phyloP scores from a whole-genome alignment of 2,797 vertebrate genomes.

The Morus bassanus region DNA sequence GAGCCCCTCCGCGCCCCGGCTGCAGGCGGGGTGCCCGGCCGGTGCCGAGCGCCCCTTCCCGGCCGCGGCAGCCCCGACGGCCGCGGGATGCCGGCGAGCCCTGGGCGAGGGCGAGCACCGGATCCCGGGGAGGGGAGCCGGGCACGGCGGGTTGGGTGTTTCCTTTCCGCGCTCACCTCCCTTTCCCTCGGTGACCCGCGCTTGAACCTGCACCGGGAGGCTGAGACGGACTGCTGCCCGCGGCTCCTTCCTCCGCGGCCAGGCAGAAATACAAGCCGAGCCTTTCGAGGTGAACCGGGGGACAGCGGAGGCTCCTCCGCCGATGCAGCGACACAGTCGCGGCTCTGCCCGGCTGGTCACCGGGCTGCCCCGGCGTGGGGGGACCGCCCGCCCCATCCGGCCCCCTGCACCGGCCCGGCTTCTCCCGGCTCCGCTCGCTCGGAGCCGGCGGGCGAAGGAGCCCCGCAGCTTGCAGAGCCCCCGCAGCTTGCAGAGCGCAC shows the following conservation, averaged over 20 bases:
- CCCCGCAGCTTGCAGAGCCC: not conserved
- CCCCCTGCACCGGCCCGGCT: not conserved
- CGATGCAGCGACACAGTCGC: not conserved
- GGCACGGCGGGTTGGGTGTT: constrained; percentile 59
- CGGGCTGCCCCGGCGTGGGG: not conserved
- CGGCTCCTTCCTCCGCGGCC: constrained; percentile 35
- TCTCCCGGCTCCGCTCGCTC: not conserved
- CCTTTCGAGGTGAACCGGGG: constrained; percentile 51
- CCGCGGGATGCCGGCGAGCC: not conserved
- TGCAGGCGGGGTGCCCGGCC: not conserved
- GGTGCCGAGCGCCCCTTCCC: not conserved
- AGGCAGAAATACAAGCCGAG: constrained; percentile 58
- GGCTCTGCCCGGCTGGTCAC: not conserved
- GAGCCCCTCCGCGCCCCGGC: not conserved
- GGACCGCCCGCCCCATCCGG: not conserved
- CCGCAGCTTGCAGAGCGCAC: too few species aligned
- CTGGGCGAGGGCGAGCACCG: not conserved
- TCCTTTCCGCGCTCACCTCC: constrained; percentile 78
- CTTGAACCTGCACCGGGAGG: constrained; percentile 85
- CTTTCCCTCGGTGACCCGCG: constrained; percentile 79
- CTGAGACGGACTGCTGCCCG: constrained; percentile 58
- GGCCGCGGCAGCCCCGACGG: not conserved
- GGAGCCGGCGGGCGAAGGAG: constrained; percentile 54
- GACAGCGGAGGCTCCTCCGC: not conserved
- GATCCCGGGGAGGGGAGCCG: not conserved